phyloP scores from a whole-genome alignment of 1,140 invertebrate genomes.

The Hycleus phaleratus region DNA sequence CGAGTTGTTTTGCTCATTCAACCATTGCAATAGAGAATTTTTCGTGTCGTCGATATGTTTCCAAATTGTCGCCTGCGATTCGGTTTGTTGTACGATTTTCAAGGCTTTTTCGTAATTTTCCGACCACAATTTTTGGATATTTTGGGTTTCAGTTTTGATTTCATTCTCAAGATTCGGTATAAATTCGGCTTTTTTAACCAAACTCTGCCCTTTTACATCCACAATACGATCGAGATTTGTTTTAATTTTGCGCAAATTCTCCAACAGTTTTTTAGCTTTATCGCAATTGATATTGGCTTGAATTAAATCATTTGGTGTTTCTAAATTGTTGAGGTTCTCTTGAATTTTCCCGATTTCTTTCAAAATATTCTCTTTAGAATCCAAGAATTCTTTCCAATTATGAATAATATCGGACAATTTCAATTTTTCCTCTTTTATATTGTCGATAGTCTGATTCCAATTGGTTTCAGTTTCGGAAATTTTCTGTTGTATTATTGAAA shows the following conservation, averaged over 20 bases:
- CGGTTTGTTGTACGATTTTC: constrained; percentile 66
- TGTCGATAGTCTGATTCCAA: constrained; percentile 69
- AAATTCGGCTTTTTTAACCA: constrained; percentile 64
- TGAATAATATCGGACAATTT: constrained; percentile 64
- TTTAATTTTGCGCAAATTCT: constrained; percentile 67
- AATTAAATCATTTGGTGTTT: constrained; percentile 57
- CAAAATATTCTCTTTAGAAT: constrained; percentile 59
- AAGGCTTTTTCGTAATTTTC: constrained; percentile 60
- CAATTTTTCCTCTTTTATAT: constrained; percentile 64
- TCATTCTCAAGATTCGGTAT: constrained; percentile 65
- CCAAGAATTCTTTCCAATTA: constrained; percentile 67
- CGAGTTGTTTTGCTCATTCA: constrained; percentile 68
- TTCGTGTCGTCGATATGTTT: constrained; percentile 82
- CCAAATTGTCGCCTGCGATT: constrained; percentile 85
- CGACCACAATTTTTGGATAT: constrained; percentile 65
- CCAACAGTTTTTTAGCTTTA: constrained; percentile 65
- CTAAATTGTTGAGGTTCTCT: constrained; percentile 49
- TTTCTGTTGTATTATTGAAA: constrained; percentile 68
- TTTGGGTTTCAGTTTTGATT: constrained; percentile 55
- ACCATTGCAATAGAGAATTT: constrained; percentile 75
- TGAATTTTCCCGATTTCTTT: constrained; percentile 60
- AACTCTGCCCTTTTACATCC: constrained; percentile 61
- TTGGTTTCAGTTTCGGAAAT: constrained; percentile 66
- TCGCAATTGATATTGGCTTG: constrained; percentile 58
- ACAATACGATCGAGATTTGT: constrained; percentile 60